Percentiles rank a stretch among this genome's conserved stretches.
These are phyloP conservation scores for Drosophila parthenogenetica DNA, from an alignment of 2,888 invertebrate species.

Conservation along the genomic window DNA sequence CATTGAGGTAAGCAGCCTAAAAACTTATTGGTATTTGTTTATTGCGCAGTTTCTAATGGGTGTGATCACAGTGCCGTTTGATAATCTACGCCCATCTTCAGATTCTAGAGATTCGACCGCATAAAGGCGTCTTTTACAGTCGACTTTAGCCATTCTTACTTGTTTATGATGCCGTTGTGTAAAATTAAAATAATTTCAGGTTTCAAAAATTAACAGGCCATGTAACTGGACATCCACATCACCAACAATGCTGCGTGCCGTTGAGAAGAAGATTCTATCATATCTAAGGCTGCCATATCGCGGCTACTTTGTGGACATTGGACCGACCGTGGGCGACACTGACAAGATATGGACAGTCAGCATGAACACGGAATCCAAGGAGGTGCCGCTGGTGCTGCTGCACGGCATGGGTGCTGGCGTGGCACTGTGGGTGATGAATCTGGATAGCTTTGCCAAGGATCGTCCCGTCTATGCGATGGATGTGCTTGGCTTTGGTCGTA, in stretches of 20 bases:
- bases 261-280: slow-evolving; percentile 93
- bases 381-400: slow-evolving; percentile 94
- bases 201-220: slow-evolving; percentile 74
- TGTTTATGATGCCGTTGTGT: slow-evolving; percentile 5
- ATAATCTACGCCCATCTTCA: slow-evolving; percentile 32
- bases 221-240: slow-evolving; percentile 92
- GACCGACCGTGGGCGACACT: slow-evolving; percentile 87
- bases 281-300: slow-evolving; percentile 90
- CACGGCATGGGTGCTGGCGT: slow-evolving; percentile 98
- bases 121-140: too few species aligned
- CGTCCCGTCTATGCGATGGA: slow-evolving; percentile 97
- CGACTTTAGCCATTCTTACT: too few species aligned
- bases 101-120: slow-evolving; percentile 32
- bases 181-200: slow-evolving; percentile 59
- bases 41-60: slow-evolving; percentile 51
- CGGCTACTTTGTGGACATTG: slow-evolving; percentile 91
- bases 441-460: slow-evolving; percentile 91
- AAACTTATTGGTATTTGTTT: slow-evolving; percentile 6
- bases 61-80: slow-evolving; percentile 41
- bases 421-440: slow-evolving; percentile 96
- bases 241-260: slow-evolving; percentile 90
- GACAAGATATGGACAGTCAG: slow-evolving; percentile 90
- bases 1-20: slow-evolving; percentile 48
- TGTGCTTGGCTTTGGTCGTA: slow-evolving; percentile 95
- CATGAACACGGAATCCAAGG: slow-evolving; percentile 87